These are phyloP conservation scores for Mionectes olivaceus DNA, from an alignment of 2,797 vertebrate genomes.

Conservation along the genomic window DNA sequence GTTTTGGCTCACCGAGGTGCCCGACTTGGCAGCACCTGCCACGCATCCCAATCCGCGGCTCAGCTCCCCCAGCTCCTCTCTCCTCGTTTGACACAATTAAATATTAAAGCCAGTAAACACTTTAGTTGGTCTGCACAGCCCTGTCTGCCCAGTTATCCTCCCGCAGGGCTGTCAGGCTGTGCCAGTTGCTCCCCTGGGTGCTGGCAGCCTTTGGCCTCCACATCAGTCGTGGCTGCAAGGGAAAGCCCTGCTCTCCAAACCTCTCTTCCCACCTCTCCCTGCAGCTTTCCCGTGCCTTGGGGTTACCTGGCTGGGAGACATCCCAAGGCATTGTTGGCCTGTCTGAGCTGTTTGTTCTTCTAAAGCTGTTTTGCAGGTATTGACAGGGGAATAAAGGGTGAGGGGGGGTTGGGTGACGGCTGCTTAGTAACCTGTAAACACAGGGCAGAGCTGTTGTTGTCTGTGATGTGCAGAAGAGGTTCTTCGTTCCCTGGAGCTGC, in stretches of 20 bases:
- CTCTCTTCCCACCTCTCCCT: background rate
- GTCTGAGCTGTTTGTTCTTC: background rate
- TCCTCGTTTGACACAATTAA: constrained; percentile 74
- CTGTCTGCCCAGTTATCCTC: constrained; percentile 64
- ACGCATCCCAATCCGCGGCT: background rate
- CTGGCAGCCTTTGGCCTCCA: constrained; percentile 4
- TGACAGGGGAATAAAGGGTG: background rate
- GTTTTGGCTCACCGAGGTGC: background rate
- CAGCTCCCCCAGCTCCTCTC: background rate
- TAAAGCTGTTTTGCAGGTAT: background rate
- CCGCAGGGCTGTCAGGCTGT: constrained; percentile 26
- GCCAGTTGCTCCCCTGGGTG: constrained; percentile 23
- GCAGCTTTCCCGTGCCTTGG: background rate
- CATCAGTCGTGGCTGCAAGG: fast-evolving
- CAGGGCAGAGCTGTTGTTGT: background rate
- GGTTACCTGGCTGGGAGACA: background rate
- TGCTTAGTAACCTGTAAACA: background rate
- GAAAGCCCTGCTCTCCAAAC: background rate
- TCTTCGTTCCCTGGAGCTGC: background rate
- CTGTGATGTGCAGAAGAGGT: background rate
- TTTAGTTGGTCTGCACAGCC: constrained; percentile 38
- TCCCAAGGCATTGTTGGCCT: background rate
- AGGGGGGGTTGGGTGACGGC: background rate
- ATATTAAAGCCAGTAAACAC: constrained; percentile 76
- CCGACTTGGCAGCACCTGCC: background rate